These are phyloP conservation scores for Oconnorella tubifera DNA, from an alignment of 2,888 invertebrate genomes.

Conservation along the genomic window DNA sequence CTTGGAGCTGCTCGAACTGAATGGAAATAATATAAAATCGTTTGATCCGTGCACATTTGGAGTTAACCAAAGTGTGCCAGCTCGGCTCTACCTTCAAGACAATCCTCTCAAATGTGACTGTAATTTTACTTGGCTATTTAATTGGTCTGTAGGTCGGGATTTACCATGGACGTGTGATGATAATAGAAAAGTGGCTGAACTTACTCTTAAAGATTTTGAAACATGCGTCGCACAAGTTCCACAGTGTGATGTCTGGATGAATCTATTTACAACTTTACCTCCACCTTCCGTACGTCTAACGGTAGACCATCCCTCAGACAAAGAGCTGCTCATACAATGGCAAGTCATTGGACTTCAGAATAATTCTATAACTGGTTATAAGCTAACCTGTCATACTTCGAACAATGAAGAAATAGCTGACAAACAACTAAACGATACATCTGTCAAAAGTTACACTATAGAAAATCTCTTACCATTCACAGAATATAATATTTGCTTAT, in stretches of 20 bases:
- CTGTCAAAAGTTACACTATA: background rate
- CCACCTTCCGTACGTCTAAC: background rate
- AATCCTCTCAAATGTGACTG: constrained; percentile 15
- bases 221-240: background rate
- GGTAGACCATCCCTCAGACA: background rate
- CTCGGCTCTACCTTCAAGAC: background rate
- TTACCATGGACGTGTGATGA: constrained; percentile 9
- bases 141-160: background rate
- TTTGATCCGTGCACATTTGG: constrained; percentile 2
- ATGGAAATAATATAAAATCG: constrained; percentile 2
- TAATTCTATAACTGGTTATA: background rate
- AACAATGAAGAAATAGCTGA: background rate
- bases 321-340: background rate
- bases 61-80: background rate
- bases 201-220: background rate
- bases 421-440: background rate
- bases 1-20: constrained; percentile 6
- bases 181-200: background rate
- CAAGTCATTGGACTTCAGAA: background rate
- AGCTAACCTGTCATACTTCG: background rate
- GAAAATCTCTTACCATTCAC: background rate
- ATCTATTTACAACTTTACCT: background rate
- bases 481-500: background rate
- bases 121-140: constrained; percentile 1
- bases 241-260: background rate